Conservation (phyloP, 2,113 vertebrate genomes). For the Gadus macrocephalus region DNA sequence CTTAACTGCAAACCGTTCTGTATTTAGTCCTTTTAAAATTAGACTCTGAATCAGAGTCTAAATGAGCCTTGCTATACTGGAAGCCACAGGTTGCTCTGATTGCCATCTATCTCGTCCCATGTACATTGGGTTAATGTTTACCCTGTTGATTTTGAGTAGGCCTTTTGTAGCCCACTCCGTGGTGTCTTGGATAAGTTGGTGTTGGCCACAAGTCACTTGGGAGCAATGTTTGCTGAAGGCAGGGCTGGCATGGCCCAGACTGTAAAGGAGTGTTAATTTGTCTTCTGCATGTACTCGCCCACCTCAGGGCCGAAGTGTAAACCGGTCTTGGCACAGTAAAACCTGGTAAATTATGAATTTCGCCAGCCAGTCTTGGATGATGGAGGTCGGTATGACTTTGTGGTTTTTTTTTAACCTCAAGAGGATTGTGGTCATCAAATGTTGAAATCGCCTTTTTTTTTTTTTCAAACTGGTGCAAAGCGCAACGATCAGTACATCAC, state of each 20-base stretch:
- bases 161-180: background rate
- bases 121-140: background rate
- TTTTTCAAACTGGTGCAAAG: too few species aligned
- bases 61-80: too few species aligned
- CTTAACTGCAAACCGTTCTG: background rate
- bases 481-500: too few species aligned
- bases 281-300: slow-evolving; percentile 6
- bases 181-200: slow-evolving; percentile 21
- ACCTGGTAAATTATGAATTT: background rate
- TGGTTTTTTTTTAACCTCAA: background rate
- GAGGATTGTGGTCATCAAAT: too few species aligned
- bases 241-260: slow-evolving; percentile 48
- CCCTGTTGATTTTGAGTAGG: background rate
- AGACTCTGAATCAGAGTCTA: background rate
- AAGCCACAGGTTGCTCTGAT: background rate
- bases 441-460: too few species aligned
- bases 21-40: background rate
- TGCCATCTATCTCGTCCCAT: background rate
- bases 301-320: background rate
- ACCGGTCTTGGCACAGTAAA: background rate
- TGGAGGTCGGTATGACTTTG: background rate
- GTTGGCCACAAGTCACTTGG: slow-evolving; percentile 37
- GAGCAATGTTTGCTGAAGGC: slow-evolving; percentile 63
- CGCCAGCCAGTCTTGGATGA: background rate
- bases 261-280: slow-evolving; percentile 49